Percentiles rank a stretch among this genome's conserved stretches.
Evolutionary conservation across 2,888 invertebrate genomes (phyloP).

Genomic region (Heliconius ethilla): DNA sequence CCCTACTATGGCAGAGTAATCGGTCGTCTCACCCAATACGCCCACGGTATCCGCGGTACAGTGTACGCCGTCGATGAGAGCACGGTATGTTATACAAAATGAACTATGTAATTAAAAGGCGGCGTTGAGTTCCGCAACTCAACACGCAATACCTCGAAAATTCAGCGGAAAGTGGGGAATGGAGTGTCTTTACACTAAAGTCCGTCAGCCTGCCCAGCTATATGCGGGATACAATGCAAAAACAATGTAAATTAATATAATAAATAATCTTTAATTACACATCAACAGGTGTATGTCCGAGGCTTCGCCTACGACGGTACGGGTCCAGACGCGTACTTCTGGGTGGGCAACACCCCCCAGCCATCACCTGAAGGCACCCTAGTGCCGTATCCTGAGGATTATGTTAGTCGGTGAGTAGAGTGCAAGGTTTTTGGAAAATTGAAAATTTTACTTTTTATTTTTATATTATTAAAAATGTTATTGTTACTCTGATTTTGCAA

Average conservation of each 20-base stretch:
- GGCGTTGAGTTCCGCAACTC: not conserved
- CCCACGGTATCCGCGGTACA: conserved; percentile 90
- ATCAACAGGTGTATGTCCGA: conserved; percentile 84
- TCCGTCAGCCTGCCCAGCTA: not conserved
- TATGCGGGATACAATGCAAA: not conserved
- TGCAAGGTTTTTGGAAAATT: not conserved
- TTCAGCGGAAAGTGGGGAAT: too few relatives aligned
- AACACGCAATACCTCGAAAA: too few relatives aligned
- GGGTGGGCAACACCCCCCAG: conserved; percentile 91
- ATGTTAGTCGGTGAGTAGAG: conserved; percentile 87
- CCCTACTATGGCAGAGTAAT: conserved; percentile 90
- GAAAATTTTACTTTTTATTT: not conserved
- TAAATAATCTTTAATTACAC: not conserved
- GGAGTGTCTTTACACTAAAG: not conserved
- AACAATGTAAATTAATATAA: not conserved
- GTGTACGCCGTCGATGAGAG: conserved; percentile 94
- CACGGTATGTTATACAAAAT: conserved; percentile 70
- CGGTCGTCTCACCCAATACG: conserved; percentile 87
- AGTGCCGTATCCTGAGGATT: conserved; percentile 93
- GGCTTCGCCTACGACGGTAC: conserved; percentile 94
- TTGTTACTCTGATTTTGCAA: not conserved
- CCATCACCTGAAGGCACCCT: conserved; percentile 92
- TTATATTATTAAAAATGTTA: not conserved
- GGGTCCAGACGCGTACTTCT: conserved; percentile 94
- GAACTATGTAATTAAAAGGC: not conserved